Conservation (phyloP, 2,113 vertebrate species). For the Cryptotis parvus region DNA sequence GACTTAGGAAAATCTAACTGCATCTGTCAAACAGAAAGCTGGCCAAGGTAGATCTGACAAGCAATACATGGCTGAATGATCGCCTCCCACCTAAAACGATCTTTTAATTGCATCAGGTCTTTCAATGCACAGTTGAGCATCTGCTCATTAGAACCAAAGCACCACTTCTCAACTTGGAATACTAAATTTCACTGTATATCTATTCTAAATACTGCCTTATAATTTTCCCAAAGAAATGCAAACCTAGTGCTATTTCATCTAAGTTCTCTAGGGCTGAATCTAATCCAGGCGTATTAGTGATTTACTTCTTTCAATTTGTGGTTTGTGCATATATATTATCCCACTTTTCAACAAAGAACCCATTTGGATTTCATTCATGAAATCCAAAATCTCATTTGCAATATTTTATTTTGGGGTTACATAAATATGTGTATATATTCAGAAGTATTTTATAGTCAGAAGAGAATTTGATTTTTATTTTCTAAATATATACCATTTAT, state of each 20-base stretch:
- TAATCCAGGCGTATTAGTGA: constrained; percentile 73
- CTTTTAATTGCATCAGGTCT: constrained; percentile 85
- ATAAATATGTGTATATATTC: neutral
- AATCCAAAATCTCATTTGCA: constrained; percentile 30
- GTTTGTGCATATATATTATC: neutral
- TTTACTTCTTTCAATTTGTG: neutral
- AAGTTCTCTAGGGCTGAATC: constrained; percentile 73
- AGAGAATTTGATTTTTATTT: constrained; percentile 27
- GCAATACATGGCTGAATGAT: constrained; percentile 75
- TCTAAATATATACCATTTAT: neutral
- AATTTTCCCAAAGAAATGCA: constrained; percentile 79
- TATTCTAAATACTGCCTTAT: constrained; percentile 64
- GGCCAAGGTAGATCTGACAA: constrained; percentile 83
- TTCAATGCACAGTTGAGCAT: constrained; percentile 83
- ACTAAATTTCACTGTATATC: constrained; percentile 44
- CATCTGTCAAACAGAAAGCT: constrained; percentile 77
- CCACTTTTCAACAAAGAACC: constrained; percentile 48
- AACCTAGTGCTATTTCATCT: constrained; percentile 64
- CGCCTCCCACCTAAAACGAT: constrained; percentile 83
- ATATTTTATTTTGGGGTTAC: constrained; percentile 8
- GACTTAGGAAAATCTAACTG: constrained; percentile 68
- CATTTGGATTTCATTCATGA: constrained; percentile 60
- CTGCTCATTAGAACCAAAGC: constrained; percentile 85
- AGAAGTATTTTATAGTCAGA: neutral
- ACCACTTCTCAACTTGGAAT: constrained; percentile 80